Evolutionary conservation across 2,113 vertebrate species (phyloP).

Genomic region (Menidia beryllina): DNA sequence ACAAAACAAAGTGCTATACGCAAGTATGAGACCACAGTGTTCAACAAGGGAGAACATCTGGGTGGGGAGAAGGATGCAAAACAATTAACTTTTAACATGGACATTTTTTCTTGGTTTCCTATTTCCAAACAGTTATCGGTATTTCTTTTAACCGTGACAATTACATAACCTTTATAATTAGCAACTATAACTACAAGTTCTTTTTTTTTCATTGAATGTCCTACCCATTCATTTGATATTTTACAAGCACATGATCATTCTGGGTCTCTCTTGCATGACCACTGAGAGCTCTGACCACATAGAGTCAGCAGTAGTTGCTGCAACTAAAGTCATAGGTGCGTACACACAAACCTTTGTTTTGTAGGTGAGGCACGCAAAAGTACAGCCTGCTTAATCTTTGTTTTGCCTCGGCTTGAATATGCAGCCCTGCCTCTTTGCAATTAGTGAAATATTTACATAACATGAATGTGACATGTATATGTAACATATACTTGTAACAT

Average conservation of each 20-base stretch:
- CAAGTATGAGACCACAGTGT: background rate
- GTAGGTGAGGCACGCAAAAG: background rate
- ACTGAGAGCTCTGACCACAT: background rate
- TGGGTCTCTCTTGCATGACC: no score
- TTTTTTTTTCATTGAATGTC: background rate
- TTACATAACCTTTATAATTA: background rate
- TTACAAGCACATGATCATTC: no score
- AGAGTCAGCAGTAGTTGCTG: background rate
- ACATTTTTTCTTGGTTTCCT: background rate
- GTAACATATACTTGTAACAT: background rate
- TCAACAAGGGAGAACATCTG: background rate
- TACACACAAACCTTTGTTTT: background rate
- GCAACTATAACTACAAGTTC: background rate
- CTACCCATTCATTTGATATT: no score
- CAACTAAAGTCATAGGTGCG: background rate
- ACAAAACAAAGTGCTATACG: background rate
- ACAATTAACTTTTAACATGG: background rate
- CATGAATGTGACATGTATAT: background rate
- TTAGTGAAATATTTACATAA: background rate
- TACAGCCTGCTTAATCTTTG: background rate
- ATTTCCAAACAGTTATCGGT: conserved; percentile 1
- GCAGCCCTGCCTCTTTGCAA: background rate
- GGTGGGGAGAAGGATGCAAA: conserved; percentile 7
- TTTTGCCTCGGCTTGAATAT: conserved; percentile 5
- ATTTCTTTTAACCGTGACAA: conserved; percentile 2